Evolutionary conservation across 1,140 invertebrate species (phyloP), one percentile per base, ranked within the genome.

Genomic region (Agraylea sexmaculata): DNA sequence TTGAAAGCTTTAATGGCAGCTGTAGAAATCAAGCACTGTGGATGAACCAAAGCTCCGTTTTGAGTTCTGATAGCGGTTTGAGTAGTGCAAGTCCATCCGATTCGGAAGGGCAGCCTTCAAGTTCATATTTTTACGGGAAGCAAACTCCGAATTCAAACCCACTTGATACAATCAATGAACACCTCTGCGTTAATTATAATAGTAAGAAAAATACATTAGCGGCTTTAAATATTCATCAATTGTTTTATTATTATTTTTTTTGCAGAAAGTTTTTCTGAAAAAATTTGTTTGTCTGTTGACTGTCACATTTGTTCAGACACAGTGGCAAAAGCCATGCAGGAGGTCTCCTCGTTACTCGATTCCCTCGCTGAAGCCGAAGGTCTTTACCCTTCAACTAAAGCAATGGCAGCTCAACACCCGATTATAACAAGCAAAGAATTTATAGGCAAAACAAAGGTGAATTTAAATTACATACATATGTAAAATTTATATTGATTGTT

Each of bases 371-470:
- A 65, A n/a, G 81, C 82, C 1, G 80, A 87, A 52, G 71, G 77
- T 2, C 68, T 91, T 1, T 94, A 87, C 65, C 86, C 87, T 1
- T 89, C 86, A 1, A 77, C 75, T n/a, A 77, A 78, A 46, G 79
- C 81, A 16, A 81, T 92, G 58, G 77, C 72, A 1, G 54, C 63
- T 6, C 71, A 83, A 38, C 83, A 83, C 68, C 78, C 80, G 2
- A 58, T 80, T 74, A 55, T 69, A 4, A 54, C 52, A 13, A 56
- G 54, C 6, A 38, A 44, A 2, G 37, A 22, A 13, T 66, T 63
- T 34, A 52, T 52, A 33, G 53, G 58, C 35, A 52, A 60, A 42
- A 42, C 59, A 13, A 56, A 61, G 56, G 62, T 62, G 38, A 37
- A 23, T n/a, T n/a, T n/a, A n/a, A n/a, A n/a, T n/a, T n/a, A n/a